Evolutionary conservation across 1,140 invertebrate genomes (phyloP).

Genomic region (Ptiloglossa arizonensis): DNA sequence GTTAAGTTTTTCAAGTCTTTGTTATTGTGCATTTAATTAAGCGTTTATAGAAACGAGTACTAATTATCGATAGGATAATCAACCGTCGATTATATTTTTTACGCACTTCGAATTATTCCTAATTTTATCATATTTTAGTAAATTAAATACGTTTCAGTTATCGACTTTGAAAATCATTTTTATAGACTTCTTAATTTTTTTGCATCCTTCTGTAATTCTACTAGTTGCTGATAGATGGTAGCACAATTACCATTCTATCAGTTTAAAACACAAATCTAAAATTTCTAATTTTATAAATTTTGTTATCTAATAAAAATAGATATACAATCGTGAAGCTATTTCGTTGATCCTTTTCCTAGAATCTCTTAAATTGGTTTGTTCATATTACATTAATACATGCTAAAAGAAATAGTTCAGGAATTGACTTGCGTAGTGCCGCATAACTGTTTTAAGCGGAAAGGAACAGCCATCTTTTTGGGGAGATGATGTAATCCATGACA

Average conservation of each 20-base stretch:
- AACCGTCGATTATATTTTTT: not conserved
- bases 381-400: not conserved
- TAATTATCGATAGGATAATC: not conserved
- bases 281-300: conserved; percentile 5
- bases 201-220: not conserved
- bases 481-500: conserved; percentile 65
- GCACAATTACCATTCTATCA: not conserved
- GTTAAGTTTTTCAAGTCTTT: not conserved
- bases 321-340: not conserved
- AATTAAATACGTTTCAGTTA: not conserved
- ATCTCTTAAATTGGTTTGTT: not conserved
- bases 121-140: not conserved
- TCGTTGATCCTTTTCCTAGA: not conserved
- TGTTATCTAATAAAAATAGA: not conserved
- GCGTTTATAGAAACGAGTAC: not conserved
- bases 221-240: conserved; percentile 22
- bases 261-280: not conserved
- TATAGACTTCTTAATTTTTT: not conserved
- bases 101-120: not conserved
- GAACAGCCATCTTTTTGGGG: conserved; percentile 51
- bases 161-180: not conserved
- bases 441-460: conserved; percentile 48
- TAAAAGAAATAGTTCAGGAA: not conserved
- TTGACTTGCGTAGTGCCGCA: conserved; percentile 35
- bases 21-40: not conserved